Evolutionary conservation across 2,797 vertebrate genomes (phyloP).

Genomic region (Prunella strophiata): DNA sequence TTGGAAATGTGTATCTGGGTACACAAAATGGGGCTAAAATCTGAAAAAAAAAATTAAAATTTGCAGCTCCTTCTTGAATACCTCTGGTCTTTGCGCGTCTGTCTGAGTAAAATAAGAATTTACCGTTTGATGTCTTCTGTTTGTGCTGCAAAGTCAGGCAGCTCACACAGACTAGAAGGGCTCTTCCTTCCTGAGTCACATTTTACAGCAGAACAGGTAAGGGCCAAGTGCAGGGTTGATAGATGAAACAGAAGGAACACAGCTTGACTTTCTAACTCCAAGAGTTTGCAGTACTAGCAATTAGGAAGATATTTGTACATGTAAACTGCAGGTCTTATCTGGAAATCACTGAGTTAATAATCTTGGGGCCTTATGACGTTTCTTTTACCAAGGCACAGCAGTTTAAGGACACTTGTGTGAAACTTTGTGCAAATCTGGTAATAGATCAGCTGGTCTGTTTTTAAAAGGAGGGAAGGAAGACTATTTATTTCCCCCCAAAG

Average conservation of each 20-base stretch:
- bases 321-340: background rate
- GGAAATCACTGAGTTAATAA: slow-evolving; percentile 40
- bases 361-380: background rate
- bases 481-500: slow-evolving; percentile 52
- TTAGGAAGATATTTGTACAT: background rate
- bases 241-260: background rate
- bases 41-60: background rate
- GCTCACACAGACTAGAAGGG: background rate
- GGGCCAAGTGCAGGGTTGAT: background rate
- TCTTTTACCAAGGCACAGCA: background rate
- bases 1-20: background rate
- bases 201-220: background rate
- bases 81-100: background rate
- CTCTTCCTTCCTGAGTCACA: background rate
- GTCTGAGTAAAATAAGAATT: background rate
- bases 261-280: slow-evolving; percentile 31
- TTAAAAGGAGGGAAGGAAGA: slow-evolving; percentile 63
- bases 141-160: background rate
- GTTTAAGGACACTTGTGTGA: background rate
- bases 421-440: slow-evolving; percentile 45
- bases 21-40: background rate
- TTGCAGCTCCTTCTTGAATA: background rate
- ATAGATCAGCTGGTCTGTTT: slow-evolving; percentile 48
- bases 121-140: background rate
- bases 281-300: background rate